Percentiles rank a stretch among this genome's conserved stretches.
Evolutionary conservation across 2,888 invertebrate species (phyloP).

Genomic region (Zelleria hepariella): DNA sequence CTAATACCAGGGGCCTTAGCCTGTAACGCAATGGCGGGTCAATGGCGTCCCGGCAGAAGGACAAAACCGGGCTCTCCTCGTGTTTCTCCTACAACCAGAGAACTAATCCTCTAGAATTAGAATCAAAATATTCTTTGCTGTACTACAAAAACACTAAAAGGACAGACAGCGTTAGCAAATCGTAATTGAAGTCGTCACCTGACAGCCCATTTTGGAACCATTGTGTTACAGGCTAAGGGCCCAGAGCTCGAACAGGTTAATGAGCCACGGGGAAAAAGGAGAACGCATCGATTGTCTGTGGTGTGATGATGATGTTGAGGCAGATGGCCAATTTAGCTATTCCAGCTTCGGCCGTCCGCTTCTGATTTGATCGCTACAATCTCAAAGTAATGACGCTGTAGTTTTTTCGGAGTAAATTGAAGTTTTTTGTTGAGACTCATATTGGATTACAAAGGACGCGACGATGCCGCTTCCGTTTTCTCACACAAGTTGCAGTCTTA

Average conservation of each 20-base stretch:
- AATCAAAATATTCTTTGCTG: too few relatives aligned
- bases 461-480: background rate
- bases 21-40: too few relatives aligned
- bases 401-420: background rate
- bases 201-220: too few relatives aligned
- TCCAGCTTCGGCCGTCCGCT: background rate
- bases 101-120: too few relatives aligned
- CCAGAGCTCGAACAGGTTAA: constrained; percentile 29
- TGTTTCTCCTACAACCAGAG: too few relatives aligned
- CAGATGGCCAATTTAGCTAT: constrained; percentile 1
- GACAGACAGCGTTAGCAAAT: too few relatives aligned
- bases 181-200: too few relatives aligned
- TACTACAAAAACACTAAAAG: too few relatives aligned
- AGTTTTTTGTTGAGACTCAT: background rate
- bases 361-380: background rate
- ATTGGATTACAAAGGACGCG: background rate
- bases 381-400: background rate
- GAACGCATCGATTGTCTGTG: constrained; percentile 13
- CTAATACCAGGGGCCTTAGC: constrained; percentile 13
- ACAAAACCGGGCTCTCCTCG: too few relatives aligned
- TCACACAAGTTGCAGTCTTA: background rate
- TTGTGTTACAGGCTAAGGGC: too few relatives aligned
- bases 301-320: constrained; percentile 1
- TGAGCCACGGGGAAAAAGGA: constrained; percentile 29
- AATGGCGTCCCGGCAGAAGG: too few relatives aligned